Base-by-base conservation (phyloP, 2,888 invertebrate genomes). In the Plebejus anna region DNA sequence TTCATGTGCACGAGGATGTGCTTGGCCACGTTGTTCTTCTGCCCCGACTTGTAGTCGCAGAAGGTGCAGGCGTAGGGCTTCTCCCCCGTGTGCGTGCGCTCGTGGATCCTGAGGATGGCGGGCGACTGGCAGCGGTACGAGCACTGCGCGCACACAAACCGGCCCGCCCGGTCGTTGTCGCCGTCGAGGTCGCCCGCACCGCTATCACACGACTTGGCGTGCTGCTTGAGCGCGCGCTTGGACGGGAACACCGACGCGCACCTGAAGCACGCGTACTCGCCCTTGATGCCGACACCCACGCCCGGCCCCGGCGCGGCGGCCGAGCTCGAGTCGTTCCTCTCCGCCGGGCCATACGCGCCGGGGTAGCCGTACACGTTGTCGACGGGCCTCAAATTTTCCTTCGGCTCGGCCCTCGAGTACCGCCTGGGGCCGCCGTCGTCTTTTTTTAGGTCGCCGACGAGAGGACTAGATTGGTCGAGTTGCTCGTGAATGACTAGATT, bases 1-100 rank as follows among this genome's bases (percentile, higher is more conserved):
- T 94, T 94, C 92, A 94, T 94, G 70, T 94, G 94, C 0, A 94
- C 94, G 22, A 94, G 77, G 4, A 94, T 90, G n/a, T 94, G 94
- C 83, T 94, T 94, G 0, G 93, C 94, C 0, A 94, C 94, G 61
- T 94, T 94, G 66, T 94, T 94, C 77, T 94, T 94, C 76, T 94
- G 94, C 0, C 94, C 94, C 0, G 94, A 94, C 79, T 94, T 94
- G 80, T 94, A 94, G 79, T 92, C 91, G 79, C 94, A 94, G 76
- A 92, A 92, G 0, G 88, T 91, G 76, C 94, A 94, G 0, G 91
- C 88, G 55, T 93, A 94, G 0, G 94, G 94, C 51, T 94, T 94
- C 36, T 94, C 94, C 0, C 94, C 94, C 0, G 93, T 90, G 78
- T 94, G 94, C 0, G 92, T 93, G 0, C 94, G 85, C 81, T 93